Percentiles rank a stretch among this genome's conserved stretches.
These are phyloP conservation scores for Protophormia terraenovae DNA, from an alignment of 2,888 invertebrate species.

Conservation along the genomic window DNA sequence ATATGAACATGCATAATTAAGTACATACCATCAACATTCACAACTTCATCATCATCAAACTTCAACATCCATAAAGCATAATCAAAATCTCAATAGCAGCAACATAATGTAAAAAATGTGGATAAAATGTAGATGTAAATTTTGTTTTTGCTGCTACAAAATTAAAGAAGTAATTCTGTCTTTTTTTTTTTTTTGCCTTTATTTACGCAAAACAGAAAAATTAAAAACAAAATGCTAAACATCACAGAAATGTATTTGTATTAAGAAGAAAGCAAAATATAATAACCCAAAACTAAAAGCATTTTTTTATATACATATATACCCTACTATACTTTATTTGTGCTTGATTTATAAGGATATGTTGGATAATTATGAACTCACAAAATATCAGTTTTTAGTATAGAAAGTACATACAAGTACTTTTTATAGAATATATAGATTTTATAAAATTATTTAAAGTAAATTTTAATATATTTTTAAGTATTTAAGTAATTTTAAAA, in stretches of 20 bases:
- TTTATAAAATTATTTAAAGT: too few relatives aligned
- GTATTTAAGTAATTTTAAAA: too few relatives aligned
- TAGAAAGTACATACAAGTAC: too few relatives aligned
- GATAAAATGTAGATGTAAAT: conserved; percentile 5
- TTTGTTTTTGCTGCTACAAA: neutral
- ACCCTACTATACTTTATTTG: neutral
- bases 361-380: too few relatives aligned
- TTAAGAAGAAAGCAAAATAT: conserved; percentile 31
- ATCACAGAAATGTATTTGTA: conserved; percentile 19
- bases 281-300: conserved; percentile 44
- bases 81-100: conserved; percentile 47
- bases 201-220: conserved; percentile 21
- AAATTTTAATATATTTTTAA: too few relatives aligned
- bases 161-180: conserved; percentile 30
- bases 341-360: neutral
- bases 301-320: neutral
- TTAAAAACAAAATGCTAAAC: neutral
- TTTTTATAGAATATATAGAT: too few relatives aligned
- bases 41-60: conserved; percentile 16
- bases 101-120: conserved; percentile 5
- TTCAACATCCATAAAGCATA: conserved; percentile 42
- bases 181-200: conserved; percentile 8
- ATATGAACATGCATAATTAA: conserved; percentile 56
- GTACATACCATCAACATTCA: conserved; percentile 46
- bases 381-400: too few relatives aligned